phyloP scores from a whole-genome alignment of 2,797 vertebrate genomes.

The Propithecus perrieri region DNA sequence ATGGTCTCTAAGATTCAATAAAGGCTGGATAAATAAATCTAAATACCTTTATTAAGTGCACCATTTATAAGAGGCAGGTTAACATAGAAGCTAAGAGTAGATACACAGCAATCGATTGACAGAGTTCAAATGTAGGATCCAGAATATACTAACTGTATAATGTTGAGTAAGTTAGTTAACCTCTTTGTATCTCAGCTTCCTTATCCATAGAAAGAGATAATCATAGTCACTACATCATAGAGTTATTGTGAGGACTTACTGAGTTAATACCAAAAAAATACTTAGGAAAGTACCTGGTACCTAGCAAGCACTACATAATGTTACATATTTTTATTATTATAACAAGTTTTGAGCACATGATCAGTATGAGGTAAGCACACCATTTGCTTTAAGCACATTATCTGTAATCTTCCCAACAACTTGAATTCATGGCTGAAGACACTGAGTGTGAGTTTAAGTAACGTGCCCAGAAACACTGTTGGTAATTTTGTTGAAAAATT shows the following conservation, averaged over 20 bases:
- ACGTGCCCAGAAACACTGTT: background rate
- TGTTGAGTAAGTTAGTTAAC: background rate
- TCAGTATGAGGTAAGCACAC: background rate
- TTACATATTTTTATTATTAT: background rate
- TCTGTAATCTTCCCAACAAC: background rate
- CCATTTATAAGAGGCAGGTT: background rate
- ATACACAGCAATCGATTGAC: background rate
- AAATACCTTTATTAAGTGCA: background rate
- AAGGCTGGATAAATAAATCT: background rate
- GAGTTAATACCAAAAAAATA: background rate
- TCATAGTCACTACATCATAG: background rate
- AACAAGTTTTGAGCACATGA: background rate
- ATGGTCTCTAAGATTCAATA: background rate
- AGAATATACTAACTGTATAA: background rate
- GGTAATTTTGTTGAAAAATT: background rate
- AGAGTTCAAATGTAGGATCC: background rate
- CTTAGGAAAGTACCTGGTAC: background rate
- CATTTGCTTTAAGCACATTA: background rate
- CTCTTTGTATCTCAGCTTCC: background rate
- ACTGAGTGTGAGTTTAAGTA: background rate
- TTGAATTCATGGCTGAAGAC: background rate
- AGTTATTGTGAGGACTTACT: background rate
- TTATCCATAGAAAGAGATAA: background rate
- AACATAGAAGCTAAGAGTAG: background rate
- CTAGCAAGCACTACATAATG: background rate